Conservation (phyloP, 2,113 vertebrate genomes). For the Halichoeres trimaculatus region DNA sequence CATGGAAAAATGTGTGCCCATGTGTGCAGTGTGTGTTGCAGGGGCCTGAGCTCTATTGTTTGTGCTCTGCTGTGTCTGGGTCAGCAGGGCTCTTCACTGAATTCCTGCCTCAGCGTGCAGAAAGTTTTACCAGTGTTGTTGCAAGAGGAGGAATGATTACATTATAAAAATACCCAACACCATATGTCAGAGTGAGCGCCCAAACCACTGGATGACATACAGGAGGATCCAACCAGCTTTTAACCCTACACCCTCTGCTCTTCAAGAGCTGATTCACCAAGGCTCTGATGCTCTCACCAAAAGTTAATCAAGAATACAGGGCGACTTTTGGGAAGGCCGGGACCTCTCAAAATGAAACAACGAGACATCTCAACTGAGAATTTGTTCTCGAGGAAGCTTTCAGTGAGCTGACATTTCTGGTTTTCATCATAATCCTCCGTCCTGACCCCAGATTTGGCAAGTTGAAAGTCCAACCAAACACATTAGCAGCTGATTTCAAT, state of each 20-base stretch:
- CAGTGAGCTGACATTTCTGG: not conserved
- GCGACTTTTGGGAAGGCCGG: no score
- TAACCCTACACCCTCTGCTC: conserved; percentile 27
- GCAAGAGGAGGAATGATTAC: conserved; percentile 72
- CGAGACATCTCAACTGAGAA: conserved; percentile 25
- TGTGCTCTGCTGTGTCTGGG: conserved; percentile 72
- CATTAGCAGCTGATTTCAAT: conserved; percentile 23
- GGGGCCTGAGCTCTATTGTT: conserved; percentile 57
- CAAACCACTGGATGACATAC: conserved; percentile 60
- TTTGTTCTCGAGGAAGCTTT: conserved; percentile 3
- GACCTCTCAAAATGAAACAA: not conserved
- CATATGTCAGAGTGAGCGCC: conserved; percentile 61
- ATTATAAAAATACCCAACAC: conserved; percentile 73
- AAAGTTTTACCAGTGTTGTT: conserved; percentile 74
- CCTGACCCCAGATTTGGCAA: conserved; percentile 19
- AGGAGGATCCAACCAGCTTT: conserved; percentile 35
- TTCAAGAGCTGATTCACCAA: conserved; percentile 38
- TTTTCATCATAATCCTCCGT: conserved; percentile 14
- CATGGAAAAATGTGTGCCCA: conserved; percentile 12
- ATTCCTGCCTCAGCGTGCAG: conserved; percentile 77
- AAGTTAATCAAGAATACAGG: no score
- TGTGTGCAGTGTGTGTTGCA: conserved; percentile 43
- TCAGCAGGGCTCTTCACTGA: conserved; percentile 64
- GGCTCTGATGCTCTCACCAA: no score
- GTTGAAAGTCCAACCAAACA: conserved; percentile 22